These are phyloP conservation scores for Lerema accius DNA, from an alignment of 1,140 invertebrate species.

Conservation along the genomic window DNA sequence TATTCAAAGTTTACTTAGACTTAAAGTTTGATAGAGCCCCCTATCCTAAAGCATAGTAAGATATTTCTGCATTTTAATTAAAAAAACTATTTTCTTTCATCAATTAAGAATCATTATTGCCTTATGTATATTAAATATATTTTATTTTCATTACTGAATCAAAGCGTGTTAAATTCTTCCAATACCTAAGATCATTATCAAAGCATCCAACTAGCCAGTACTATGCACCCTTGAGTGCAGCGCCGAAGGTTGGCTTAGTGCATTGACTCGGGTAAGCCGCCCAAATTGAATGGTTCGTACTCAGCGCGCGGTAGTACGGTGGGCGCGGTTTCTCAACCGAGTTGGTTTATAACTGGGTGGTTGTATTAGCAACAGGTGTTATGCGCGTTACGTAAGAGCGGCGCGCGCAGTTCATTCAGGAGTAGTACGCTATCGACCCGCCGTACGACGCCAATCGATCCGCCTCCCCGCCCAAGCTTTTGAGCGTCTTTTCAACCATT, in stretches of 20 bases:
- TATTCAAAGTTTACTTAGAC: too few species aligned
- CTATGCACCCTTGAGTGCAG: constrained; percentile 78
- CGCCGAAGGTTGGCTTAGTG: constrained; percentile 74
- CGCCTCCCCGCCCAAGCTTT: constrained; percentile 48
- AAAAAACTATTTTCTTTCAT: too few species aligned
- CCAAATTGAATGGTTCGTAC: constrained; percentile 49
- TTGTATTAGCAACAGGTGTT: constrained; percentile 77
- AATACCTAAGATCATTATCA: constrained; percentile 75
- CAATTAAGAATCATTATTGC: too few species aligned
- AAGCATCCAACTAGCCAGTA: constrained; percentile 54
- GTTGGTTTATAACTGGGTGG: constrained; percentile 68
- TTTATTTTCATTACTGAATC: background rate
- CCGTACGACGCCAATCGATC: constrained; percentile 71
- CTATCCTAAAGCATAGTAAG: too few species aligned
- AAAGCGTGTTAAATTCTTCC: constrained; percentile 1
- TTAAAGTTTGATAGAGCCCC: too few species aligned
- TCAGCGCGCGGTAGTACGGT: constrained; percentile 40
- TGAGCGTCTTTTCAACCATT: constrained; percentile 61
- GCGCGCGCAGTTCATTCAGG: constrained; percentile 77
- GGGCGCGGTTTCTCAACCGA: constrained; percentile 46
- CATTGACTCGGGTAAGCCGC: constrained; percentile 70
- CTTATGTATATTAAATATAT: too few species aligned
- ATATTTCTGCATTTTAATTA: too few species aligned
- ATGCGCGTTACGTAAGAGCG: constrained; percentile 73
- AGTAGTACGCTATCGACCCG: constrained; percentile 75